Evolutionary conservation across 2,113 vertebrate species (phyloP), one percentile per base, ranked within the genome.

Genomic region (Myrmophylax atrothorax): DNA sequence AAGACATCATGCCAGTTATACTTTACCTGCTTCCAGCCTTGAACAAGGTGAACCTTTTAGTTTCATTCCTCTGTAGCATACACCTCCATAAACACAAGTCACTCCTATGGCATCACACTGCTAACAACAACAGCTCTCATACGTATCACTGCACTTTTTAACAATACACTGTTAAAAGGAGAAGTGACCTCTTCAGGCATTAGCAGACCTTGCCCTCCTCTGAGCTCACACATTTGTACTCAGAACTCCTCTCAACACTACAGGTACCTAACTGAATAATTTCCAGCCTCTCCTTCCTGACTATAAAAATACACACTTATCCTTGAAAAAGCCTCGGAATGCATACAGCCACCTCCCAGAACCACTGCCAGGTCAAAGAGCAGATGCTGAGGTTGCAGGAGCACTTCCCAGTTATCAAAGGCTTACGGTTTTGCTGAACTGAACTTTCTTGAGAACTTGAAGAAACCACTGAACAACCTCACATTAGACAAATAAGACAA

Each of bases 361-460:
- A 3, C 63, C 83, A 52, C 1, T 75, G 56, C 24, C 68, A 75
- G 86, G 89, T 81, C 95, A 95, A 96, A 96, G 95, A 84, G 80
- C 91, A 92, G 68, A 69, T 78, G 86, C 91, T 87, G 86, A 92
- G 59, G 60, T 70, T 92, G 76, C 73, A 90, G 29, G 42, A 52
- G 56, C 56, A 92, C 64, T 89, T 95, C 64, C 68, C 4, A 4
- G 42, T 84, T 94, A 86, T 44, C 50, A 58, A 69, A 67, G 18
- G 33, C 33, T 90, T 84, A 69, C 40, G 52, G 68, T 70, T 96
- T 60, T 52, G 42, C 64, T 26, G 20, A 81, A 72, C 52, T 84
- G 64, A 74, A 53, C 55, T 59, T 53, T 55, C 33, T 9, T 33
- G 18, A 68, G n/a, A 78, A 35, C 38, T 31, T 58, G 38, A 78